Evolutionary conservation across 2,888 invertebrate genomes (phyloP), one percentile per base, ranked within the genome.

Genomic region (Dynastes maya): DNA sequence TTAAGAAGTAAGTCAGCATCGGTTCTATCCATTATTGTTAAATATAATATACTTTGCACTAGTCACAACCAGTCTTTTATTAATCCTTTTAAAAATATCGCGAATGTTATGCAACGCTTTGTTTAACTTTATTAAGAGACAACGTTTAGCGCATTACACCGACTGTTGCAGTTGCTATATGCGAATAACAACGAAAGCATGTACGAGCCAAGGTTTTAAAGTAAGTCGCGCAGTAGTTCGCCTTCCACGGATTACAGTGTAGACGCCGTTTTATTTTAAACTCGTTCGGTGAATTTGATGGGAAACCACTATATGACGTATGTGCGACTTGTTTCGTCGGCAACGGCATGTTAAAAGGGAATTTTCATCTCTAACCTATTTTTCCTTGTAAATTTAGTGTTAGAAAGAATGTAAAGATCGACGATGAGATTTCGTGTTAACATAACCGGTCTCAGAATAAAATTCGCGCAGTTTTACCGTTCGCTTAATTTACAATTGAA

Each of bases 11-110:
- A 8, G n/a, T 58, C 71, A 55, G 58, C 45, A 27, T 74, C 72
- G 1, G 72, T 61, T 74, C 61, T 74, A 45, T 58, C 61, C 72
- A 74, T 74, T 6, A n/a, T 40, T 72, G 40, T 16, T 58, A n/a
- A 55, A 63, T 13, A n/a, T 51, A 9, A 22, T 32, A 32, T 32
- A 29, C 2, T 32, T 32, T 32, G 27, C 55, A 55, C 55, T 55
- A 55, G 2, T 16, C 4, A 55, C 55, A 8, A 16, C 8, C 13
- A 16, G 6, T 16, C 13, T 55, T 29, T 32, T 29, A 32, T 29
- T 27, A 4, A 11, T 4, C 11, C 29, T 11, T 29, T 37, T 37
- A 37, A 29, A 63, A 63, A 63, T 32, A 32, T 2, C 63, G n/a
- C 8, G 9, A 32, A 63, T 13, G 13, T 29, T 13, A 29, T 9